Base-by-base conservation (phyloP, 2,888 invertebrate species). In the Lithosia quadra region DNA sequence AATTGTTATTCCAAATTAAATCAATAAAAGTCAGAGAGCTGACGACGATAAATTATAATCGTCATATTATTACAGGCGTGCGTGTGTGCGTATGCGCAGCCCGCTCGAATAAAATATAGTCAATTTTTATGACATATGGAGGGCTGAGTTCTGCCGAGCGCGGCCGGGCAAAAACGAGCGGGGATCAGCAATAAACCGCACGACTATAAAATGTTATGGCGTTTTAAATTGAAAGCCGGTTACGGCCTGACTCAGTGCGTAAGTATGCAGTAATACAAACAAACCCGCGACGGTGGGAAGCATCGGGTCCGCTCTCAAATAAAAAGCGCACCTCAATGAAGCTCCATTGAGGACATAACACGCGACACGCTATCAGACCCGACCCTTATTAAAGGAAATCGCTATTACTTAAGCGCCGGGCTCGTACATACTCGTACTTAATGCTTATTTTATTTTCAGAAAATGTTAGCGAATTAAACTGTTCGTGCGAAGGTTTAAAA, bases 191-290 rank as follows among this genome's bases (percentile, higher is more conserved):
- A 77, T 77, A 77, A 73, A 77, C 76, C 72, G 70, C 69, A 59
- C 57, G 64, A 72, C 69, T 76, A 71, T 78, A 75, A 78, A 74
- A 81, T 69, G 69, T 74, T 74, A 74, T 76, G 71, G 78, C 73
- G 66, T 68, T 73, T 77, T 73, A 69, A 74, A 79, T 74, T 78
- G 74, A 72, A 75, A 79, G 77, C 83, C 81, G 80, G 82, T 80
- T 76, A 79, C 66, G 66, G 67, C 49, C 72, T 59, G 66, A 71
- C 59, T 66, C 73, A 60, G 63, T 63, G 43, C 43, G 65, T 43
- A 28, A 65, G 65, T 65, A 53, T 65, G 43, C 71, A 61, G 67
- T 65, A 65, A 71, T 68, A 71, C 70, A 60, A 71, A 67, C 67
- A 71, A 28, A 67, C 49, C 49, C 33, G 43, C 59, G 22, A 65